Evolutionary conservation across 1,140 invertebrate genomes (phyloP), one percentile per base, ranked within the genome.

Genomic region (Eumaeus atala): DNA sequence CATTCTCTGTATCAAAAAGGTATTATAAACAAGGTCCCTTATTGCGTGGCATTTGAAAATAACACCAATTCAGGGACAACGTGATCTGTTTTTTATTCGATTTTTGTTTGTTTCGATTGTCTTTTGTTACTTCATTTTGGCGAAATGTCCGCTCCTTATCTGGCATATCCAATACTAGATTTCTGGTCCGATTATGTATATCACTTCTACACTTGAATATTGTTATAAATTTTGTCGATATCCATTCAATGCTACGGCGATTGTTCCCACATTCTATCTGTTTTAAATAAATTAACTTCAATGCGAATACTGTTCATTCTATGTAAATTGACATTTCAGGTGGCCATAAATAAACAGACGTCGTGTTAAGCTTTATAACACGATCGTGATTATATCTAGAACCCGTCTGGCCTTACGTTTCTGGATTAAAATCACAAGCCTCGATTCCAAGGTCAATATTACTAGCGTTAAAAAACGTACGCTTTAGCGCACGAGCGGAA

Each of bases 1-100:
- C 74, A 85, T 81, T 84, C 73, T 66, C 65, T 67, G 60, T 62
- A 68, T 67, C 55, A 65, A 73, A 70, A 68, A 55, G 67, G 57
- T 69, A 67, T 69, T 61, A 72, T 75, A 83, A 84, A 81, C 81
- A 84, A 77, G 64, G 61, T 74, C 61, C 67, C 65, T 74, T 75
- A 66, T 65, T 62, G 54, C 49, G 52, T 61, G 66, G 61, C 58
- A 65, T 62, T 62, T 63, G 58, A 65, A 65, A 62, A 65, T 28
- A 28, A 28, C 21, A 28, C 21, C 42, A 56, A 42, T 44, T 17
- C 40, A 17, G 9, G 40, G 40, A 44, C 40, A 34, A 12, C 18
- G 47, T 48, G 44, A 47, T 35, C 40, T 48, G 12, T 44, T 38
- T 49, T 55, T 36, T 18, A 17, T 38, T 35, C 40, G 18, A 16